Base-by-base conservation (phyloP, 2,113 vertebrate genomes). In the Seriola quinqueradiata region DNA sequence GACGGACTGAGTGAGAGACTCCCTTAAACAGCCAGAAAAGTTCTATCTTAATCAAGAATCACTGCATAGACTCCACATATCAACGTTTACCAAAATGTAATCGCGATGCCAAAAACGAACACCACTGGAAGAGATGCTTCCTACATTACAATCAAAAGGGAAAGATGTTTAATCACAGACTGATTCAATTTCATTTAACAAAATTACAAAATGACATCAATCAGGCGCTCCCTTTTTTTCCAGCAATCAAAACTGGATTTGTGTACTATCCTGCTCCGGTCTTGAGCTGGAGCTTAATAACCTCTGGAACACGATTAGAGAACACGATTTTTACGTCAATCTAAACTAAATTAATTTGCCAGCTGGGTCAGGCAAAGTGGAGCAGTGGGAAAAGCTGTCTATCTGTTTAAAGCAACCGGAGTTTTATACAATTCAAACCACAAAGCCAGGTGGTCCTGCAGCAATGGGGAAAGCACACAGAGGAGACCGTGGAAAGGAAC, bases 341-440 rank as follows among this genome's bases (percentile, higher is more conserved):
- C 82, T 71, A 88, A 86, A 89, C 84, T 86, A 88, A 93, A 93
- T 93, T 88, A 92, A 94, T 93, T 91, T 92, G 77, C 87, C 92
- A 91, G 90, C 85, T 90, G 92, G 87, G 80, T 89, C 84, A 79
- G 65, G 36, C 76, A 66, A 68, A 76, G 76, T 48, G 50, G 55
- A 91, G 83, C 85, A 70, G 86, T 75, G 76, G 50, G 81, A 91
- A 90, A 79, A 79, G 75, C 70, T 68, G 77, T 83, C 88, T 83
- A 87, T 92, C 90, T 90, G 89, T 77, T 93, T 88, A 90, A 87
- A 85, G 86, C 88, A 83, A 88, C 79, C 80, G 70, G 75, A 75
- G 77, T 84, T 88, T 89, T 86, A 79, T 82, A 76, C 34, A 17
- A 79, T 86, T 82, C 32, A 82, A 91, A 94, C 83, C 93, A 71